Percentiles rank a stretch among this genome's conserved stretches.
Evolutionary conservation across 2,888 invertebrate species (phyloP).

Genomic region (Dryobotodes eremita): DNA sequence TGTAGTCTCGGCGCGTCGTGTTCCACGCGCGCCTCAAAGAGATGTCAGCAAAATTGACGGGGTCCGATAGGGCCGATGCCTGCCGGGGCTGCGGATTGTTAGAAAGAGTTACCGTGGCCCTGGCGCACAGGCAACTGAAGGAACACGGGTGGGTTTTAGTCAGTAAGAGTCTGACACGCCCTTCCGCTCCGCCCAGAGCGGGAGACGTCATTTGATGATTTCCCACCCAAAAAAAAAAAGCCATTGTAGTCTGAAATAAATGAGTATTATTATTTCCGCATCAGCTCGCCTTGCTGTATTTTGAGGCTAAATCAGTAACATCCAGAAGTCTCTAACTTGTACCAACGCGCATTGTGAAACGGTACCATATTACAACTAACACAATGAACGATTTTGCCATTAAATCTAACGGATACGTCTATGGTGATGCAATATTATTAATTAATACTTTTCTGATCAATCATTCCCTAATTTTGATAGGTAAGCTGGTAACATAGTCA

Average conservation of each 20-base stretch:
- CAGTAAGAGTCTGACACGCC: too few relatives aligned
- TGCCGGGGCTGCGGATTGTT: too few relatives aligned
- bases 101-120: too few relatives aligned
- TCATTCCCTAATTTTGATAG: not conserved
- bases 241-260: not conserved
- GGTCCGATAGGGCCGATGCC: too few relatives aligned
- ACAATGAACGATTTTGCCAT: slow-evolving; percentile 6
- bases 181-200: too few relatives aligned
- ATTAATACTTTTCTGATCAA: not conserved
- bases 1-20: too few relatives aligned
- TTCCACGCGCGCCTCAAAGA: too few relatives aligned
- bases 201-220: too few relatives aligned
- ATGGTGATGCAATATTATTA: slow-evolving; percentile 16
- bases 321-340: slow-evolving; percentile 22
- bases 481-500: not conserved
- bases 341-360: slow-evolving; percentile 36
- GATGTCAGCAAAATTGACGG: too few relatives aligned
- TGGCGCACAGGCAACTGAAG: too few relatives aligned
- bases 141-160: too few relatives aligned
- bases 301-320: not conserved
- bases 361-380: not conserved
- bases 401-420: slow-evolving; percentile 14
- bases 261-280: not conserved
- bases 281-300: not conserved
- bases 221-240: too few relatives aligned